Conservation (phyloP, 2,113 vertebrate species). For the Trochalopteron elliotii region DNA sequence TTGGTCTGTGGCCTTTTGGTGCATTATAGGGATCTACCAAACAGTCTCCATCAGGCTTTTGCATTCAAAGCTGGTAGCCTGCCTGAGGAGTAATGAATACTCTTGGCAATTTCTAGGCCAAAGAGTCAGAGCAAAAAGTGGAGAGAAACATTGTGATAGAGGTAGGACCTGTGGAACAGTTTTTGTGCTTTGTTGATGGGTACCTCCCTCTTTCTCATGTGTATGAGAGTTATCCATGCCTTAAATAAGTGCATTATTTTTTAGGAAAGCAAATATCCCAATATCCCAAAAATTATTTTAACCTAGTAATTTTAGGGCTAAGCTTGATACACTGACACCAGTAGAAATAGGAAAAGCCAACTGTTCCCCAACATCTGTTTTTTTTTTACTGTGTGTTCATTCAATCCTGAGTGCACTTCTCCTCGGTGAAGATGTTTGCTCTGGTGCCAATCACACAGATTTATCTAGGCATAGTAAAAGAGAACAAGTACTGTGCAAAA, state of each 20-base stretch:
- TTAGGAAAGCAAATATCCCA: neutral
- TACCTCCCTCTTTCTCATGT: neutral
- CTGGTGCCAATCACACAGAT: neutral
- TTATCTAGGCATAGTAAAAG: neutral
- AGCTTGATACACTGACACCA: neutral
- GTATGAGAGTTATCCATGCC: neutral
- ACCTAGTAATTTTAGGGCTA: neutral
- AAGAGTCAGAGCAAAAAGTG: neutral
- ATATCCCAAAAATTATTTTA: neutral
- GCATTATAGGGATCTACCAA: neutral
- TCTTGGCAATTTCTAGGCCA: neutral
- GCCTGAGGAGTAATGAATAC: neutral
- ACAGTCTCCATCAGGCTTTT: neutral
- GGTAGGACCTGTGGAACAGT: neutral
- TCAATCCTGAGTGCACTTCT: neutral
- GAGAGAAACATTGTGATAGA: neutral
- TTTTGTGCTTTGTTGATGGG: neutral
- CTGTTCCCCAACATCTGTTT: neutral
- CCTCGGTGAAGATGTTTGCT: rapidly evolving
- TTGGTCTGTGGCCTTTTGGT: neutral
- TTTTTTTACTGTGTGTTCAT: neutral
- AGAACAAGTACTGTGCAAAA: neutral
- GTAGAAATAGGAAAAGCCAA: neutral
- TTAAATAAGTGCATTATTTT: neutral
- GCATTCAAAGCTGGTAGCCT: neutral